phyloP scores from a whole-genome alignment of 2,888 invertebrate genomes.

The Caenorhabditis uteleia region DNA sequence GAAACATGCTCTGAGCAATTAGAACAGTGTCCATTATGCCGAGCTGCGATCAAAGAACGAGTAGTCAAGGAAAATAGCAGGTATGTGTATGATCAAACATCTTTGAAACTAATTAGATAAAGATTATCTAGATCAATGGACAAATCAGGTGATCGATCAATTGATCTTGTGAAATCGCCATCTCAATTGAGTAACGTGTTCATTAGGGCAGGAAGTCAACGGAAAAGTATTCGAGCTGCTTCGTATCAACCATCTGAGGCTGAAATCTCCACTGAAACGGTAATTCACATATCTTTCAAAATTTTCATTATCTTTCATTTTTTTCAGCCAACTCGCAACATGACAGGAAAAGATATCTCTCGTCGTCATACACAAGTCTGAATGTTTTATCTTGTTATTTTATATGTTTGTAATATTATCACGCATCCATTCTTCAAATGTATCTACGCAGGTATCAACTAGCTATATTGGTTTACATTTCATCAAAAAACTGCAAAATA shows the following conservation, averaged over 20 bases:
- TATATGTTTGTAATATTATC: neutral
- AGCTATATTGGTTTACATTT: too few species aligned
- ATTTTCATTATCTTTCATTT: too few species aligned
- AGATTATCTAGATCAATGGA: slow-evolving; percentile 1
- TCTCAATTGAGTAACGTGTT: too few species aligned
- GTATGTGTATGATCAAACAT: neutral
- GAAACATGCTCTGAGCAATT: slow-evolving; percentile 80
- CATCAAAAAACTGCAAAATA: too few species aligned
- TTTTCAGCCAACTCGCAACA: slow-evolving; percentile 3
- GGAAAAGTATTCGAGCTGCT: slow-evolving; percentile 22
- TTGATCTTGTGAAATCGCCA: neutral
- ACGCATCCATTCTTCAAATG: neutral
- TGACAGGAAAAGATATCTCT: slow-evolving; percentile 4
- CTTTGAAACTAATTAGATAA: neutral
- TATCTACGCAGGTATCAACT: too few species aligned
- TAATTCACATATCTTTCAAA: slow-evolving; percentile 1
- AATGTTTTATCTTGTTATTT: neutral
- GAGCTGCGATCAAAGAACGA: slow-evolving; percentile 75
- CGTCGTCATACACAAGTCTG: slow-evolving; percentile 35
- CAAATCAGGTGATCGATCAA: too few species aligned
- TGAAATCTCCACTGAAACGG: slow-evolving; percentile 18
- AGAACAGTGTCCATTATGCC: slow-evolving; percentile 86
- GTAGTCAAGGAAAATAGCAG: slow-evolving; percentile 7
- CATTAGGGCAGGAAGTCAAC: slow-evolving; percentile 6
- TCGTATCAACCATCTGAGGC: slow-evolving; percentile 5